Evolutionary conservation across 2,113 vertebrate species (phyloP).

Genomic region (Mormoops blainvillei): DNA sequence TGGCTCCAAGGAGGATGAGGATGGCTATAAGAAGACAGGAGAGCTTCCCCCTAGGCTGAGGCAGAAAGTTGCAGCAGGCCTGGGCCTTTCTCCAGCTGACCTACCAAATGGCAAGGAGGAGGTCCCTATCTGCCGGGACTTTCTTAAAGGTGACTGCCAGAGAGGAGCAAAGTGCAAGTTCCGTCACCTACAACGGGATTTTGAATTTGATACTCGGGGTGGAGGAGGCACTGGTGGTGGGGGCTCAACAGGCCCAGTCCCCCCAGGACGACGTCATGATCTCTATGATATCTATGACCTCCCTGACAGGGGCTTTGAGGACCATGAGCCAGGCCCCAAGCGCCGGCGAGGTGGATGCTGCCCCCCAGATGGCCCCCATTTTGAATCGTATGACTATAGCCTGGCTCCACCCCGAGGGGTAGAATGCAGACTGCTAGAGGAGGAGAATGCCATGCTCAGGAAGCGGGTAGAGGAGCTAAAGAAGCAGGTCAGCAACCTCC

Average conservation of each 20-base stretch:
- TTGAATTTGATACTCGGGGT: conserved; percentile 84
- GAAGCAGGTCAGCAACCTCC: conserved; percentile 94
- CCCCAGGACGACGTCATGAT: conserved; percentile 82
- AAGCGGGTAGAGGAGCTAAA: conserved; percentile 96
- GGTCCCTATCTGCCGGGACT: conserved; percentile 96
- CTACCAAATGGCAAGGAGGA: conserved; percentile 93
- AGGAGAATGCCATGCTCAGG: conserved; percentile 93
- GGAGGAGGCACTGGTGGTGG: conserved; percentile 72
- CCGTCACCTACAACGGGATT: conserved; percentile 93
- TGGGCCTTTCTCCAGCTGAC: conserved; percentile 93
- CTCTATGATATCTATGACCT: conserved; percentile 87
- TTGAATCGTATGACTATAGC: conserved; percentile 90
- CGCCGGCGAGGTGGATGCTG: conserved; percentile 83
- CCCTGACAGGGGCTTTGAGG: conserved; percentile 85
- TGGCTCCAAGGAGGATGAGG: conserved; percentile 96
- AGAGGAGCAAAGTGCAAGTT: conserved; percentile 96
- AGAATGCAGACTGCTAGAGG: conserved; percentile 93
- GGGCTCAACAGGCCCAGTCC: conserved; percentile 71
- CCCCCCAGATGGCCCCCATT: conserved; percentile 83
- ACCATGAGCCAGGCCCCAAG: conserved; percentile 90
- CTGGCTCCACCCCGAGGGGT: conserved; percentile 82
- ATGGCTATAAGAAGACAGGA: conserved; percentile 95
- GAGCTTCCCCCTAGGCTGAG: conserved; percentile 91
- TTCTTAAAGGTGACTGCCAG: conserved; percentile 95
- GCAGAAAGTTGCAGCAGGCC: conserved; percentile 91